Conservation (phyloP, 1,140 invertebrate genomes). For the Geopemphigus sp. region DNA sequence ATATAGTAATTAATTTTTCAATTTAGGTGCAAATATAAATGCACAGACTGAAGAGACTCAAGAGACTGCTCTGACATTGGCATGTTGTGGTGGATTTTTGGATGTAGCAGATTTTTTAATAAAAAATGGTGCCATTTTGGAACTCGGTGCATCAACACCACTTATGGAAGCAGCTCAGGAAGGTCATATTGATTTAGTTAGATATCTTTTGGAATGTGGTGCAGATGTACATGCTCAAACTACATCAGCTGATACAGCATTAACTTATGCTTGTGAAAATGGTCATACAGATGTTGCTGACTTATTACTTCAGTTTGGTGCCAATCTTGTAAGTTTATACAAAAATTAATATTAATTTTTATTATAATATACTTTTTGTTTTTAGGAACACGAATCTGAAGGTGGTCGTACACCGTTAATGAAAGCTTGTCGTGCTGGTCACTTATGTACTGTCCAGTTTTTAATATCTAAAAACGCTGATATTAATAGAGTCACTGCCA, state of each 20-base stretch:
- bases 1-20: background rate
- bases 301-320: constrained; percentile 81
- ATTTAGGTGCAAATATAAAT: constrained; percentile 88
- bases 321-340: constrained; percentile 68
- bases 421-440: constrained; percentile 98
- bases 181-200: constrained; percentile 89
- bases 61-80: constrained; percentile 94
- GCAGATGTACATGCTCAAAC: constrained; percentile 93
- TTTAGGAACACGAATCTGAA: constrained; percentile 86
- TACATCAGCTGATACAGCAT: constrained; percentile 92
- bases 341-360: no score
- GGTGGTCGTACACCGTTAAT: constrained; percentile 93
- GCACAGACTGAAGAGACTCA: constrained; percentile 97
- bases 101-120: constrained; percentile 97
- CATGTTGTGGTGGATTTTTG: constrained; percentile 94
- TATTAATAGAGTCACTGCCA: constrained; percentile 91
- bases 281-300: constrained; percentile 92
- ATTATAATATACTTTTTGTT: constrained; percentile 11
- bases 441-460: constrained; percentile 96
- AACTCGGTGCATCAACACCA: constrained; percentile 93
- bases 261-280: constrained; percentile 96
- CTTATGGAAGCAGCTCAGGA: constrained; percentile 98
- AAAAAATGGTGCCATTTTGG: constrained; percentile 92
- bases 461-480: constrained; percentile 91
- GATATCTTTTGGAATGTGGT: constrained; percentile 75